Evolutionary conservation across 2,888 invertebrate species (phyloP).

Genomic region (Uropetala carovei): DNA sequence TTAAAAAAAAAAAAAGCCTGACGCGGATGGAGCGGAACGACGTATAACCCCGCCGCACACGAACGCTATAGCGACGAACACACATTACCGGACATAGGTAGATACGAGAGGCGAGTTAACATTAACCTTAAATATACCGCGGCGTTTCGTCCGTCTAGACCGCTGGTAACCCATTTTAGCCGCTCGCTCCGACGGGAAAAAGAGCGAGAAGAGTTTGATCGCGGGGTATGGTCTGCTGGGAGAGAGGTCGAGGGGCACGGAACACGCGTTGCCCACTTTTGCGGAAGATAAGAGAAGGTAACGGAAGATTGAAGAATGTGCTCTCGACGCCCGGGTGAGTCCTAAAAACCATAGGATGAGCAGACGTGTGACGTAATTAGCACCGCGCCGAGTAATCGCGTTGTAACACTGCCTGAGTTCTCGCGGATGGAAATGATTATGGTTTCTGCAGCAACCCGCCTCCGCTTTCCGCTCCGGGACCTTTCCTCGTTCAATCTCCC

Average conservation of each 20-base stretch:
- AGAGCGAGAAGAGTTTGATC: background rate
- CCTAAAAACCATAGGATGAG: background rate
- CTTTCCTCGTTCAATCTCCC: background rate
- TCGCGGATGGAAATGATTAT: background rate
- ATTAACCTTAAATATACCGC: background rate
- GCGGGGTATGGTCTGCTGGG: background rate
- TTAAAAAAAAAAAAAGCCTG: no score
- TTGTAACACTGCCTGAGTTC: constrained; percentile 10
- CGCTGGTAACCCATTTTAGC: background rate
- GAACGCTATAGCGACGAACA: no score
- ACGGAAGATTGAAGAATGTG: background rate
- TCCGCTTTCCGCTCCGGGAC: background rate
- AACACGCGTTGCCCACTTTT: background rate
- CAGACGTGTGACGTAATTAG: background rate
- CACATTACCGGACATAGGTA: background rate
- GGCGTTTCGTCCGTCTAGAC: background rate
- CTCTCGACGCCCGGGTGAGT: background rate
- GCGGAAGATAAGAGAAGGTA: background rate
- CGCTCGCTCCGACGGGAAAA: background rate
- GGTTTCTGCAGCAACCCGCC: background rate
- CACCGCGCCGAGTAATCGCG: background rate
- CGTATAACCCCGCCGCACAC: no score
- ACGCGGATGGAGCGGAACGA: no score
- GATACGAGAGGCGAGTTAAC: background rate
- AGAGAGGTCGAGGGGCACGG: background rate